Base-by-base conservation (phyloP, 2,113 vertebrate species). In the Psephotus haematonotus region DNA sequence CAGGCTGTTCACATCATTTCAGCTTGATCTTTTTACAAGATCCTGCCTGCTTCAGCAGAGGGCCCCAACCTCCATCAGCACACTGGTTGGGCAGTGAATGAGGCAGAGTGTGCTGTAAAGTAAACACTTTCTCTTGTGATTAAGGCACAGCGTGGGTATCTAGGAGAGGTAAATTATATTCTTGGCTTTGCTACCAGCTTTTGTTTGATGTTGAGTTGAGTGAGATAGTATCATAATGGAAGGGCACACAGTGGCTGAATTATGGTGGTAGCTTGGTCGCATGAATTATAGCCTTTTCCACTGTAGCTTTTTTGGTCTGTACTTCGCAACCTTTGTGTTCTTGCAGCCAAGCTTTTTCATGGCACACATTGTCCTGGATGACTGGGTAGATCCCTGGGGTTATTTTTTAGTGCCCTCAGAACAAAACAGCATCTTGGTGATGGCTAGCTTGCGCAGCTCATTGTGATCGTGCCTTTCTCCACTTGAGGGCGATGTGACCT, bases 401-500 rank as follows among this genome's bases (percentile, higher is more conserved):
- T 8, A n/a, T 69, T 65, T 72, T 68, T 78, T 15, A 4, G 7
- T 3, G 31, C 50, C 14, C 55, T 84, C 20, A 15, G 6, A 65
- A 77, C 53, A 43, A 41, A 70, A 29, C 46, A 55, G 7, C 17
- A 43, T 25, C 50, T 37, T 1, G 0, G 41, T 8, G 59, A 41
- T 25, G 0, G 0, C 29, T 35, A 44, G 5, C 20, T 63, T 19
- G 71, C 2, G 3, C 27, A 27, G 72, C 33, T 84, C 35, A 0
- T 6, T 84, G 94, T 79, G 83, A 35, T 70, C 0, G 2, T 69
- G 70, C 76, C 81, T 78, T 77, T 69, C 69, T 87, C 94, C 94
- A 95, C 96, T 91, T 91, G 96, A 92, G 96, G 95, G 95, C 77
- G 81, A 93, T 92, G 77, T 91, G 93, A 79, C 89, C 89, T 44